Percentiles rank a stretch among this genome's conserved stretches.
phyloP scores from a whole-genome alignment of 2,797 vertebrate genomes.

The Sebastes kiyomatsui region DNA sequence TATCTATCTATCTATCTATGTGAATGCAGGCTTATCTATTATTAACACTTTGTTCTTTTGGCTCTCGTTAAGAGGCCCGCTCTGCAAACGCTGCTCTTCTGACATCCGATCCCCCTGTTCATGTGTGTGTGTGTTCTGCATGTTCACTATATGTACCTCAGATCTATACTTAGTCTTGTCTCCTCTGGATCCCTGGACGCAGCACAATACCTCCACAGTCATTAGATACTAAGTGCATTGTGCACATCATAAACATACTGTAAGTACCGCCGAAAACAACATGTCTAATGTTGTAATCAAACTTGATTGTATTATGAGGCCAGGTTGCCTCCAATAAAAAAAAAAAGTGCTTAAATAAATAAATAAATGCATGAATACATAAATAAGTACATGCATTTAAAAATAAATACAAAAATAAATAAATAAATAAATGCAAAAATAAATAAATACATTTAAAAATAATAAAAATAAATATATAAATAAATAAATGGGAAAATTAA shows the following conservation, averaged over 20 bases:
- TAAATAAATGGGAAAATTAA: no score
- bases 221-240: conserved; percentile 20
- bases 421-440: no score
- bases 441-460: no score
- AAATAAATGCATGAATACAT: no score
- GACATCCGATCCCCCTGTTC: conserved; percentile 48
- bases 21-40: conserved; percentile 67
- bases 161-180: conserved; percentile 35
- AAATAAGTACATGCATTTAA: neutral
- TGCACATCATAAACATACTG: neutral
- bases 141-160: conserved; percentile 18
- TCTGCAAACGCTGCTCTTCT: conserved; percentile 53
- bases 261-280: neutral
- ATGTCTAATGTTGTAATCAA: neutral
- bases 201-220: conserved; percentile 13
- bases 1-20: neutral
- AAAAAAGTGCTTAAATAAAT: no score
- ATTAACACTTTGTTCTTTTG: conserved; percentile 67
- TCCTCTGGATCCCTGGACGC: conserved; percentile 25
- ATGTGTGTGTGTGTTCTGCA: conserved; percentile 15
- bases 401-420: no score
- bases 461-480: no score
- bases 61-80: conserved; percentile 41
- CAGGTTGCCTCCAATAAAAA: neutral
- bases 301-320: neutral